Conservation (phyloP, 2,113 vertebrate species). For the Sakesphorus luctuosus region DNA sequence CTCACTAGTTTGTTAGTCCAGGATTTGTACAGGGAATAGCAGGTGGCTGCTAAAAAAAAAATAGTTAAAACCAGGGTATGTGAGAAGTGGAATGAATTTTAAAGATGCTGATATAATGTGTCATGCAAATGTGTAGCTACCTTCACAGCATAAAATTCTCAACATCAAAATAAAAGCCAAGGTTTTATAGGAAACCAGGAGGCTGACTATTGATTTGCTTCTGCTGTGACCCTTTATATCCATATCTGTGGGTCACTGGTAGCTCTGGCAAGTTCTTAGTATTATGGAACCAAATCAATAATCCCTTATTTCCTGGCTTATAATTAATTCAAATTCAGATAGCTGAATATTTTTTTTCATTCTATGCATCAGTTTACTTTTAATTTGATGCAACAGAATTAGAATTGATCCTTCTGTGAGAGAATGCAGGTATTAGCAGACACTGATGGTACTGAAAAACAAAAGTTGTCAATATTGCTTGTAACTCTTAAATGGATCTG, state of each 20-base stretch:
- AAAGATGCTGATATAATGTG: neutral
- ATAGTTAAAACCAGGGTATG: neutral
- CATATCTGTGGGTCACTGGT: neutral
- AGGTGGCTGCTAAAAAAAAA: neutral
- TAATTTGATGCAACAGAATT: neutral
- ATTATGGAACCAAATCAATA: slow-evolving; percentile 13
- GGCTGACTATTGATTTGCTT: neutral
- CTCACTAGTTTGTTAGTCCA: neutral
- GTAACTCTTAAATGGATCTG: neutral
- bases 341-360: neutral
- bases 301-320: neutral
- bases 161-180: neutral
- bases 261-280: neutral
- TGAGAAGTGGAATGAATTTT: neutral
- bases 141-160: neutral
- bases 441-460: neutral
- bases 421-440: neutral
- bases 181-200: neutral
- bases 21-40: neutral
- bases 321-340: neutral
- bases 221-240: neutral
- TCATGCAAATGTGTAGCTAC: neutral
- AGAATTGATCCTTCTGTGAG: slow-evolving; percentile 17
- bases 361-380: neutral
- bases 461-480: neutral